Evolutionary conservation across 2,888 invertebrate species (phyloP).

Genomic region (Archips xylosteana): DNA sequence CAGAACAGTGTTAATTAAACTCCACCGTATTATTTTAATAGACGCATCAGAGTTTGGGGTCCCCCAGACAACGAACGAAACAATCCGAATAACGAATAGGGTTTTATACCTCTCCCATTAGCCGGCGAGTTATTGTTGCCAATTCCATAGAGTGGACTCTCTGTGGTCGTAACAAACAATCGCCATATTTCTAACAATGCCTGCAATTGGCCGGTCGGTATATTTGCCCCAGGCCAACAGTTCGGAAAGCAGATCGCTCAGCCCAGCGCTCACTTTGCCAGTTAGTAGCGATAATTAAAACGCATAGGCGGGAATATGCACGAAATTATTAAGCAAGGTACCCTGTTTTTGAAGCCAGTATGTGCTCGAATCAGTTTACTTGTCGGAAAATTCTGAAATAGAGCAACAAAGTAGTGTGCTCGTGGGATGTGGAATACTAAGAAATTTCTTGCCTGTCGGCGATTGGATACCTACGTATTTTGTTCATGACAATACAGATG

Average conservation of each 20-base stretch:
- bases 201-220: constrained; percentile 54
- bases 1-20: neutral
- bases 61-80: neutral
- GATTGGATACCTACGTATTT: neutral
- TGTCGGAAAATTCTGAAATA: neutral
- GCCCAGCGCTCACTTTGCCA: constrained; percentile 60
- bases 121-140: constrained; percentile 51
- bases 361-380: constrained; percentile 20
- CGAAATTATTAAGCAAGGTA: constrained; percentile 26
- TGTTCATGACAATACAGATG: neutral
- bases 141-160: constrained; percentile 52
- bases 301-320: constrained; percentile 48
- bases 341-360: constrained; percentile 22
- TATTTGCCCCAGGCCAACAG: constrained; percentile 63
- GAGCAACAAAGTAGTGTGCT: neutral
- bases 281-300: constrained; percentile 63
- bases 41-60: neutral
- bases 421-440: neutral
- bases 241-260: constrained; percentile 50
- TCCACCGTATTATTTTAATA: neutral
- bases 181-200: constrained; percentile 69
- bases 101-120: constrained; percentile 38
- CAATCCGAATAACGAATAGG: constrained; percentile 25
- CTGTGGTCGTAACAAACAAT: constrained; percentile 60
- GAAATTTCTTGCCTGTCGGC: neutral